phyloP scores from a whole-genome alignment of 2,888 invertebrate species.

The Loripinus fragilis region DNA sequence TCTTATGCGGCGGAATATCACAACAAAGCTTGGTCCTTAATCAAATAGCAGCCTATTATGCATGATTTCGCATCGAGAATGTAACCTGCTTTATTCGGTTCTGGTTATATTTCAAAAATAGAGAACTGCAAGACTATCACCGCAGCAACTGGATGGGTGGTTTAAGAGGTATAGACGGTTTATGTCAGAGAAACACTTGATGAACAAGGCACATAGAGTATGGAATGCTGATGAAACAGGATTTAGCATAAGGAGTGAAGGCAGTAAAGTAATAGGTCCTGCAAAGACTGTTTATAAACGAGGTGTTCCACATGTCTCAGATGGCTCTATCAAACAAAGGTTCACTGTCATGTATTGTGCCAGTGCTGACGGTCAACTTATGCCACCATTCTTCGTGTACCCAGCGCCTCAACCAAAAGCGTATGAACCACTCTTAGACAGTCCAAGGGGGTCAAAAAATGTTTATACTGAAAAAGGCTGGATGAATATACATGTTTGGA shows the following conservation, averaged over 20 bases:
- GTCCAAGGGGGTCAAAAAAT: conserved; percentile 32
- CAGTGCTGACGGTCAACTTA: conserved; percentile 14
- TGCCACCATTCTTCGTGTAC: conserved; percentile 42
- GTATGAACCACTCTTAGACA: conserved; percentile 45
- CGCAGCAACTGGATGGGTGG: no score
- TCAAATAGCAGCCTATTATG: no score
- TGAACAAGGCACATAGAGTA: conserved; percentile 35
- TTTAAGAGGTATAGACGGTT: no score
- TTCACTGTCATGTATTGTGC: conserved; percentile 48
- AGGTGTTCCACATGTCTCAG: conserved; percentile 33
- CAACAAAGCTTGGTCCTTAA: no score
- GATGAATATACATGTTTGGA: conserved; percentile 43
- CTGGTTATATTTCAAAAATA: no score
- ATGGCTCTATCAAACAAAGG: conserved; percentile 37
- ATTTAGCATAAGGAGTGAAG: conserved; percentile 43
- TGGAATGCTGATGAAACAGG: conserved; percentile 53
- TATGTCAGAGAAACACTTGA: no score
- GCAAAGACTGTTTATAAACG: conserved; percentile 5
- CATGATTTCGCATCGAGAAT: no score
- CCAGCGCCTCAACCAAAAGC: conserved; percentile 46
- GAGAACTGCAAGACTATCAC: no score
- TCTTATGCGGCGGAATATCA: no score
- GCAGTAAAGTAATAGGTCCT: conserved; percentile 36
- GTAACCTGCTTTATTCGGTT: no score
- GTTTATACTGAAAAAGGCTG: conserved; percentile 39